Evolutionary conservation across 53 echinoderm and acorn worm genomes (phyloP).

Genomic region (Patiria pectinifera): DNA sequence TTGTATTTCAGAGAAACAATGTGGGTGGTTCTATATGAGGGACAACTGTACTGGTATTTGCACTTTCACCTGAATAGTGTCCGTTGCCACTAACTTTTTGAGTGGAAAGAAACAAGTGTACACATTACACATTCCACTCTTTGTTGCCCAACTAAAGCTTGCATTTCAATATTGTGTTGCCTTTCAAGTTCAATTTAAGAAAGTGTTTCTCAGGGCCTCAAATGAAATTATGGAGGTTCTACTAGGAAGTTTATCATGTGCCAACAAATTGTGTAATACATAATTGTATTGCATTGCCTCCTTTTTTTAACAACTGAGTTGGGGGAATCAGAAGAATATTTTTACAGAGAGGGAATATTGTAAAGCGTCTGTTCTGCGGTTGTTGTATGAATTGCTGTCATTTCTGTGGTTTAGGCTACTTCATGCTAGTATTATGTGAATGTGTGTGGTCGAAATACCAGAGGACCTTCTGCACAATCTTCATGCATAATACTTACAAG

Average conservation of each 20-base stretch:
- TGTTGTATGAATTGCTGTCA: background rate
- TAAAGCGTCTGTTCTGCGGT: background rate
- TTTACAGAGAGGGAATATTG: too few relatives aligned
- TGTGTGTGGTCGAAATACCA: background rate
- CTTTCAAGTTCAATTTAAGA: background rate
- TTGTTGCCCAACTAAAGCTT: background rate
- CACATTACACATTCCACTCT: background rate
- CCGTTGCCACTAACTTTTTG: too few relatives aligned
- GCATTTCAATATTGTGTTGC: background rate
- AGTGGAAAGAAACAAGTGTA: too few relatives aligned
- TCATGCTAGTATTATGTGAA: background rate
- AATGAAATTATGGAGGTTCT: background rate
- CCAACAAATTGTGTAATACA: background rate
- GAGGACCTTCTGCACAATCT: background rate
- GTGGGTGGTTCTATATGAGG: too few relatives aligned
- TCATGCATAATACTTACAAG: too few relatives aligned
- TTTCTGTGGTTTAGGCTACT: background rate
- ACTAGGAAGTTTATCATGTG: background rate
- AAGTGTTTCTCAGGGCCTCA: background rate
- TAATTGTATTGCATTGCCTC: too few relatives aligned
- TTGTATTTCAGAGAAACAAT: too few relatives aligned
- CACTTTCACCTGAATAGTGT: too few relatives aligned
- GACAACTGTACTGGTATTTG: too few relatives aligned
- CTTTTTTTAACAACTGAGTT: too few relatives aligned
- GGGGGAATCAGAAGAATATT: background rate